A percentile compares a stretch with the other conserved stretches of the same genome.
Conservation (phyloP, 2,797 vertebrate species). For the Cuniculus paca region DNA sequence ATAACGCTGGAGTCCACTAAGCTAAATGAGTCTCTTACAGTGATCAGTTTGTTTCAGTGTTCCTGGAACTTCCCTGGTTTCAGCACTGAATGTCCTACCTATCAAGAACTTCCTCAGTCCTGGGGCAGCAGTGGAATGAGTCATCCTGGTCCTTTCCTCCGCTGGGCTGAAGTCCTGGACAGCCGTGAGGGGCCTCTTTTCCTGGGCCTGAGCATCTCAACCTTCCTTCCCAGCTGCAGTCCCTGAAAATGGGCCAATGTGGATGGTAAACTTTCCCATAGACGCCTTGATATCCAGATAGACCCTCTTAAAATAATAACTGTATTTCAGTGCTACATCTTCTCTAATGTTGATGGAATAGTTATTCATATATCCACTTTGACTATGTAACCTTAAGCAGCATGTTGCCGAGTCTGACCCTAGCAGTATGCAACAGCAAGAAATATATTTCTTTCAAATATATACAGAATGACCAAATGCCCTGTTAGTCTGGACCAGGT, state of each 20-base stretch:
- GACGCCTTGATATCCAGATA: not conserved
- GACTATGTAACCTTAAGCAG: not conserved
- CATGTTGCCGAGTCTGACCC: not conserved
- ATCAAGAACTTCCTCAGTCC: not conserved
- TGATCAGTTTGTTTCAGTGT: not conserved
- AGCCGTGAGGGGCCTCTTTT: not conserved
- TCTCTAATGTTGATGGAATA: not conserved
- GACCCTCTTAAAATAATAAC: not conserved
- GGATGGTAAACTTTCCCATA: not conserved
- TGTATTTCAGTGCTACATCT: no score
- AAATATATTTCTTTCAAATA: not conserved
- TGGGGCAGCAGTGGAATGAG: not conserved
- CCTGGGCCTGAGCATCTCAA: not conserved
- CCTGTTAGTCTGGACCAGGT: not conserved
- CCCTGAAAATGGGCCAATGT: not conserved
- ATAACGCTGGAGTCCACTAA: not conserved
- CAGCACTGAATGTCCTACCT: not conserved
- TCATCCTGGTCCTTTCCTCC: not conserved
- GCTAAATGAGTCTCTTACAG: not conserved
- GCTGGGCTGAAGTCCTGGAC: not conserved
- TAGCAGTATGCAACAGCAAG: not conserved
- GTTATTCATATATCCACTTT: not conserved
- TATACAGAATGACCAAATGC: not conserved
- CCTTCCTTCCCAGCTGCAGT: not conserved
- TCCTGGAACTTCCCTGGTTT: not conserved